These are phyloP conservation scores for Melanostoma mellinum DNA, from an alignment of 2,888 invertebrate species.

Conservation along the genomic window DNA sequence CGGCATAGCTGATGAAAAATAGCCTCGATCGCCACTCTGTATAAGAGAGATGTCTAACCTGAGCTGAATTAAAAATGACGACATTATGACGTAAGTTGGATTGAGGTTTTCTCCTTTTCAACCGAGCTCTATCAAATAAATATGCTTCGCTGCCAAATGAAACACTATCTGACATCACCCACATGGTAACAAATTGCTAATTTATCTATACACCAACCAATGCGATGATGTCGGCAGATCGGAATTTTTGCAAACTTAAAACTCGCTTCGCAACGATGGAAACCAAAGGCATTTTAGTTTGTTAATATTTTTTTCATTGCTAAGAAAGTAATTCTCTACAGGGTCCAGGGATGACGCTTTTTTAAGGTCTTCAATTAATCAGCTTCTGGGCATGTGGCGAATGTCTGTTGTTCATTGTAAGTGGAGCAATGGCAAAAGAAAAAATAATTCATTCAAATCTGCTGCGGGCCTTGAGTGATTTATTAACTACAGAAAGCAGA, in stretches of 20 bases:
- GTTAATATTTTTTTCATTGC: slow-evolving; percentile 14
- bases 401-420: slow-evolving; percentile 43
- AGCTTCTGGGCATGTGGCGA: slow-evolving; percentile 61
- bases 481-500: slow-evolving; percentile 37
- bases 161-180: slow-evolving; percentile 66
- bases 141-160: slow-evolving; percentile 42
- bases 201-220: slow-evolving; percentile 29
- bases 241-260: slow-evolving; percentile 44
- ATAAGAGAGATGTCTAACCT: slow-evolving; percentile 47
- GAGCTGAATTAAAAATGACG: slow-evolving; percentile 10
- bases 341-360: slow-evolving; percentile 25
- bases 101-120: slow-evolving; percentile 35
- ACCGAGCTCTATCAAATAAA: slow-evolving; percentile 25
- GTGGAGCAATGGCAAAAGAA: slow-evolving; percentile 38
- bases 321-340: slow-evolving; percentile 29
- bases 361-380: slow-evolving; percentile 64
- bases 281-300: not conserved
- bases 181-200: slow-evolving; percentile 52
- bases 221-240: slow-evolving; percentile 23
- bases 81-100: slow-evolving; percentile 1
- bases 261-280: slow-evolving; percentile 1
- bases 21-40: slow-evolving; percentile 36
- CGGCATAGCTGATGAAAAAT: slow-evolving; percentile 51
- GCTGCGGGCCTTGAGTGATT: slow-evolving; percentile 53
- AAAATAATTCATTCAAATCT: slow-evolving; percentile 66